phyloP scores from a whole-genome alignment of 2,888 invertebrate genomes.

The Tineola bisselliella region DNA sequence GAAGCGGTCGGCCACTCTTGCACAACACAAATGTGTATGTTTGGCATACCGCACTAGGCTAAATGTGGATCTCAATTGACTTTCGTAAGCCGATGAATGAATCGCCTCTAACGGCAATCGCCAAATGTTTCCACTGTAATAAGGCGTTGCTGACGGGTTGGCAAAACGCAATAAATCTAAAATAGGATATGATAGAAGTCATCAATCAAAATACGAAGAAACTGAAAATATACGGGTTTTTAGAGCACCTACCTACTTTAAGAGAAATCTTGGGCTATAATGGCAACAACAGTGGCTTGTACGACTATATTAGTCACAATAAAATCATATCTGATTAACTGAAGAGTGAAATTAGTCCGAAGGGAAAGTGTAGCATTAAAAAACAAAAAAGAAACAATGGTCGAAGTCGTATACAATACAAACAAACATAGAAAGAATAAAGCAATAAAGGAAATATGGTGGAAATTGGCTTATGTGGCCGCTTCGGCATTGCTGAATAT shows the following conservation, averaged over 20 bases:
- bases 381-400: no score
- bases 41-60: constrained; percentile 44
- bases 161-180: constrained; percentile 5
- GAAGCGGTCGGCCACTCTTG: constrained; percentile 22
- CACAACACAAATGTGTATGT: constrained; percentile 25
- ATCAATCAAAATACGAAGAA: background rate
- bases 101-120: constrained; percentile 33
- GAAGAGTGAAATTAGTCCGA: no score
- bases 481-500: no score
- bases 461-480: no score
- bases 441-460: no score
- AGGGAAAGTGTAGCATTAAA: no score
- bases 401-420: no score
- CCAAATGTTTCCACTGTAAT: constrained; percentile 24
- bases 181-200: constrained; percentile 3
- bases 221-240: background rate
- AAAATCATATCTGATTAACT: no score
- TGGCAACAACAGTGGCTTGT: no score
- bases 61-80: constrained; percentile 54
- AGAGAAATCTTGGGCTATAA: no score
- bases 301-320: no score
- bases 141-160: constrained; percentile 18
- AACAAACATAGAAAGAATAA: no score
- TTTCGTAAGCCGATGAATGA: constrained; percentile 50
- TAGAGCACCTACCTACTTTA: background rate